Evolutionary conservation across 1,140 invertebrate species (phyloP), one percentile per base, ranked within the genome.

Genomic region (Brachionus plicatilis): DNA sequence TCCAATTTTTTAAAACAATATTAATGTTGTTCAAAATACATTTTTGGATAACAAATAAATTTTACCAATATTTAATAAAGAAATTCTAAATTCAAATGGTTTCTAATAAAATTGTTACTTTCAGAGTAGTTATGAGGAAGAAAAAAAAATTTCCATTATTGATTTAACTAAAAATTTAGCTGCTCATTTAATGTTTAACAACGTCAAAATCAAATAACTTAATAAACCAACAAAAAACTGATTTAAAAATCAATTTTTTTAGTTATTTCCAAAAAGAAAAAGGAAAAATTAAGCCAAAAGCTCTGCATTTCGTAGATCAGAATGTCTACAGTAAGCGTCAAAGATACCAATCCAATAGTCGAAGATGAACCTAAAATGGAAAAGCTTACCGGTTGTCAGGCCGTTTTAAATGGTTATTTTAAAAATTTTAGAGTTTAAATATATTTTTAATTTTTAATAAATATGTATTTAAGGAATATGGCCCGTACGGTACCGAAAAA

Each of bases 401-500:
- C 53, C 9, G 29, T 82, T 65, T 29, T 82, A 17, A 47, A 82
- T 47, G 79, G 79, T 82, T 47, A 47, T 47, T 14, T 47, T 33
- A 33, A 1, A 65, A 41, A 4, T 47, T 9, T 17, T 14, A 45
- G 37, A 33, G 29, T 33, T 45, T 14, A 27, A 56, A 33, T 7
- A 8, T 3, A 56, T 27, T 37, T 43, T 27, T 60, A 20, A 56
- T n/a, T 24, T 0, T 33, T 33, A 7, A 37, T 9, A 20, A 27
- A 27, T 43, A 56, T 2, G 1, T 43, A 24, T 65, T 12, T 82
- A 4, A 82, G 79, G 37, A 33, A 82, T 82, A 24, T 82, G 79
- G 79, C 79, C 79, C 3, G 79, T 82, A 7, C 17, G 79, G 37
- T 82, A 90, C 88, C 33, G 79, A 82, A 82, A 89, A 89, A 85